These are phyloP conservation scores for Gadopsis bispinosus DNA, from an alignment of 2,797 vertebrate genomes.

Conservation along the genomic window DNA sequence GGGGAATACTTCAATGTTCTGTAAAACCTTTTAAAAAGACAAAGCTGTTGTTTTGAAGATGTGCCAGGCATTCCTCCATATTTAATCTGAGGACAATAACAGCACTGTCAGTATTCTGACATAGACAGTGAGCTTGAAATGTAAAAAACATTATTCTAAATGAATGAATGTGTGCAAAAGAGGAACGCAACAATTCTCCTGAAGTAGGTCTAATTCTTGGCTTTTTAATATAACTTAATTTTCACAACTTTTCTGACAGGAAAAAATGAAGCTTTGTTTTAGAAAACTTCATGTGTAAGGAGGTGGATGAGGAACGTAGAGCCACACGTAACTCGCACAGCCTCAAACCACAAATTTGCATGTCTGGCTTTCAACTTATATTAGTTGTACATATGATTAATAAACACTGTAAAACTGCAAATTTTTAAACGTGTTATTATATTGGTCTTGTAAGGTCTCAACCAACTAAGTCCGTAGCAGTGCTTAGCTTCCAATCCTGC, in stretches of 20 bases:
- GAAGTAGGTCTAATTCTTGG: background rate
- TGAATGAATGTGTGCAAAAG: background rate
- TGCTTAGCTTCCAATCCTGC: background rate
- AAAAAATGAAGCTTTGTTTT: background rate
- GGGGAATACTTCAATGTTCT: background rate
- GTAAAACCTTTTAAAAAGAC: background rate
- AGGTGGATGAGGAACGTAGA: background rate
- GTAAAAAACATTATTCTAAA: conserved; percentile 1
- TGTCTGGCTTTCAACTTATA: background rate
- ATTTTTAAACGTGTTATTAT: background rate
- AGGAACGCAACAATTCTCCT: background rate
- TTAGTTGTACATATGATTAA: background rate
- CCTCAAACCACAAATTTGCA: background rate
- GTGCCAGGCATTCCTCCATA: background rate
- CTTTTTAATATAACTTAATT: background rate
- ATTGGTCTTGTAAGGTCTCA: background rate
- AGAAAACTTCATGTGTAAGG: background rate
- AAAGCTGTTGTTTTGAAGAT: background rate
- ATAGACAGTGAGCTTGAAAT: background rate
- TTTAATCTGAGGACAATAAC: background rate
- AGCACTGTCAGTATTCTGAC: background rate
- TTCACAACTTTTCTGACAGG: background rate
- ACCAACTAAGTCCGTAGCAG: background rate
- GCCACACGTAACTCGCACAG: background rate
- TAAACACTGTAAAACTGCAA: background rate